phyloP scores from a whole-genome alignment of 2,888 invertebrate species.

The Scrobipalpa costella region DNA sequence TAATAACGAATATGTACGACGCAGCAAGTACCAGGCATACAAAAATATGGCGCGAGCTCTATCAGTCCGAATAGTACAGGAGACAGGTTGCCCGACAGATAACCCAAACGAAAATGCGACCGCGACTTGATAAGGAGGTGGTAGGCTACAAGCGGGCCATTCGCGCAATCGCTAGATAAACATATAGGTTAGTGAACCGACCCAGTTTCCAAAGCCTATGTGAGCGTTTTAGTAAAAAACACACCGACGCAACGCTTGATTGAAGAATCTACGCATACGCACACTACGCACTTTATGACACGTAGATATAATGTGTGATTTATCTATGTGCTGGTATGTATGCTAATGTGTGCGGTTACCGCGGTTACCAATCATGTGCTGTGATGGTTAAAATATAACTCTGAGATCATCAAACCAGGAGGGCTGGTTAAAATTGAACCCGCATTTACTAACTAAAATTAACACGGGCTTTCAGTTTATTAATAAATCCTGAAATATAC shows the following conservation, averaged over 20 bases:
- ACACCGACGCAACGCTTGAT: conserved; percentile 46
- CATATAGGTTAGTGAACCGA: conserved; percentile 81
- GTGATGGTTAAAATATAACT: conserved; percentile 39
- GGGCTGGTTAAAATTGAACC: conserved; percentile 31
- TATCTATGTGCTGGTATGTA: conserved; percentile 14
- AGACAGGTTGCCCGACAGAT: conserved; percentile 75
- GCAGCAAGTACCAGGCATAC: background rate
- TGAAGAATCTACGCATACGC: conserved; percentile 46
- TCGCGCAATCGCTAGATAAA: conserved; percentile 78
- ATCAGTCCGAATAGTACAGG: conserved; percentile 50
- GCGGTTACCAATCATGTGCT: conserved; percentile 24
- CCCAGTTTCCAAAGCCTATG: conserved; percentile 67
- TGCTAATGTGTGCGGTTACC: conserved; percentile 31
- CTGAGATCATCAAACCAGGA: conserved; percentile 39
- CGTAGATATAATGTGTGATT: background rate
- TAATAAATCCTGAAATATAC: background rate
- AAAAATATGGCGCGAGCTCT: conserved; percentile 28
- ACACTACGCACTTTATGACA: conserved; percentile 4
- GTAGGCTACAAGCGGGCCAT: conserved; percentile 51
- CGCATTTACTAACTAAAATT: conserved; percentile 1
- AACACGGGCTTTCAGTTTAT: no score
- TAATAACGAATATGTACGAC: background rate
- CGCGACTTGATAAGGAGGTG: conserved; percentile 66
- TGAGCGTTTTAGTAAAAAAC: conserved; percentile 60
- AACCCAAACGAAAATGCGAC: conserved; percentile 74